Conservation (phyloP, 1,140 invertebrate species). For the Charaxes varanes region DNA sequence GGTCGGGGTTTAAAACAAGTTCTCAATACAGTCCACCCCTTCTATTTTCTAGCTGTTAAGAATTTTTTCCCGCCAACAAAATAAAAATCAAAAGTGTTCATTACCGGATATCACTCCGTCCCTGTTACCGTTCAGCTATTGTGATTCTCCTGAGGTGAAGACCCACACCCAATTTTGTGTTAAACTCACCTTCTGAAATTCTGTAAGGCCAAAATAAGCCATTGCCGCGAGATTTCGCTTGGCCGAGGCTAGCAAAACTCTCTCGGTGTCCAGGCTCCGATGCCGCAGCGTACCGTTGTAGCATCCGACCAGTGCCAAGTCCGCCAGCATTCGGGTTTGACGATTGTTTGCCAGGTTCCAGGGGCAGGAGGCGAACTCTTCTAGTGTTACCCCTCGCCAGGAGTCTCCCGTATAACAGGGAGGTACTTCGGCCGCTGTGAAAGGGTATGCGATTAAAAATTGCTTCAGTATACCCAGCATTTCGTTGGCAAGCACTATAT, state of each 20-base stretch:
- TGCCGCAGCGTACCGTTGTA: conserved; percentile 91
- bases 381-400: conserved; percentile 80
- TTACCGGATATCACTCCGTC: too few relatives aligned
- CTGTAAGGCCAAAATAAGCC: conserved; percentile 98
- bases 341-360: conserved; percentile 96
- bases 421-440: conserved; percentile 81
- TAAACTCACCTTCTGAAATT: conserved; percentile 88
- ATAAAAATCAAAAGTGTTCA: too few relatives aligned
- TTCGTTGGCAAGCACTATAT: too few relatives aligned
- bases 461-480: too few relatives aligned
- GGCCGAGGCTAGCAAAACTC: conserved; percentile 94
- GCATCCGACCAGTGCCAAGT: conserved; percentile 94
- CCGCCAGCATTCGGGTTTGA: conserved; percentile 97
- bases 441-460: too few relatives aligned
- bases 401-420: conserved; percentile 82
- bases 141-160: too few relatives aligned
- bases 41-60: too few relatives aligned
- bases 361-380: conserved; percentile 92
- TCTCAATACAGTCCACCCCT: too few relatives aligned
- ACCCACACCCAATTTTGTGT: too few relatives aligned
- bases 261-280: conserved; percentile 89
- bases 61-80: too few relatives aligned
- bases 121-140: too few relatives aligned
- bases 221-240: conserved; percentile 95
- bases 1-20: too few relatives aligned